These are phyloP conservation scores for Leucoma salicis DNA, from an alignment of 2,888 invertebrate genomes.

Conservation along the genomic window DNA sequence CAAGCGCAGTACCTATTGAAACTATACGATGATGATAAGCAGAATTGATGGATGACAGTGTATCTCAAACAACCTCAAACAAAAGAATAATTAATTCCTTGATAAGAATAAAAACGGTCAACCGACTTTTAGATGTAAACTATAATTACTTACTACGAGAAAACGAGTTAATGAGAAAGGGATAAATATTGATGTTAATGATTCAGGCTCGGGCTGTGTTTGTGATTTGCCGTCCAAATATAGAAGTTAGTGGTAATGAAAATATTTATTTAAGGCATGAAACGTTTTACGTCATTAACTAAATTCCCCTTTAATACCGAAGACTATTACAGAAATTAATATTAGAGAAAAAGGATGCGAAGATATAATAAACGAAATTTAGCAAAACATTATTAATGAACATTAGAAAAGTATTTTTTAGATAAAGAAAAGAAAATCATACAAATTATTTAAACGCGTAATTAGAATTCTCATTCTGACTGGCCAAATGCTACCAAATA, in stretches of 20 bases:
- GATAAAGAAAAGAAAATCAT: not conserved
- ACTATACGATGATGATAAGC: slow-evolving; percentile 68
- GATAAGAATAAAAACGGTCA: slow-evolving; percentile 61
- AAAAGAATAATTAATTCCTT: slow-evolving; percentile 75
- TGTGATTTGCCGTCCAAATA: not conserved
- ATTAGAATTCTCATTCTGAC: slow-evolving; percentile 16
- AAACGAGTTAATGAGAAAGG: slow-evolving; percentile 23
- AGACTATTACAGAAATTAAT: too few relatives aligned
- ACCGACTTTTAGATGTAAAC: slow-evolving; percentile 43
- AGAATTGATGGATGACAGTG: slow-evolving; percentile 72
- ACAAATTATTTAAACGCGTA: not conserved
- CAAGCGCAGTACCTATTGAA: slow-evolving; percentile 61
- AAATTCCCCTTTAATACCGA: too few relatives aligned
- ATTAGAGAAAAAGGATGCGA: too few relatives aligned
- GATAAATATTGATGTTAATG: slow-evolving; percentile 18
- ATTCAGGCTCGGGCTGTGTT: not conserved
- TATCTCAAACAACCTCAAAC: slow-evolving; percentile 55
- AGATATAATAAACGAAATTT: not conserved
- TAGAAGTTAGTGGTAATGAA: not conserved
- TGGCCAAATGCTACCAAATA: slow-evolving; percentile 20
- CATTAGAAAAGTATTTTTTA: too few relatives aligned
- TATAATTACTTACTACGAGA: slow-evolving; percentile 41
- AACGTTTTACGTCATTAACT: not conserved
- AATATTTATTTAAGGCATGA: not conserved
- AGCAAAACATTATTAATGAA: not conserved